These are phyloP conservation scores for Stegana nigrithorax DNA, from an alignment of 2,888 invertebrate genomes.

Conservation along the genomic window DNA sequence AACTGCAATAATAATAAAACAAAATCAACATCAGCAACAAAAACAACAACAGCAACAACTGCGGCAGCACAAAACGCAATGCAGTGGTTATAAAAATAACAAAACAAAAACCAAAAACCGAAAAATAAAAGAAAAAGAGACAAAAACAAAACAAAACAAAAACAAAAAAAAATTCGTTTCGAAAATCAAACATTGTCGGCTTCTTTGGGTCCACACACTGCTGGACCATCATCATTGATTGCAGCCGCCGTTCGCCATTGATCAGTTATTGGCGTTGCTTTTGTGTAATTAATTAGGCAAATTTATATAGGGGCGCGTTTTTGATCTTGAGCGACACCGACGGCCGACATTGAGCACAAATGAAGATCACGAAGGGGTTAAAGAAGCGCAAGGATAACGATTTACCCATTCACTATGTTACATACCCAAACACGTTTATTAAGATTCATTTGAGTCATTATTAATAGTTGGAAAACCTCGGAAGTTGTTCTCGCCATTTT, in stretches of 20 bases:
- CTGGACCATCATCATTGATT: slow-evolving; percentile 21
- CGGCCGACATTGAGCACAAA: too few relatives aligned
- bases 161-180: slow-evolving; percentile 32
- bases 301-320: slow-evolving; percentile 32
- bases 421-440: too few relatives aligned
- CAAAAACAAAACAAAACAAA: not conserved
- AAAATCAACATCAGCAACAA: slow-evolving; percentile 51
- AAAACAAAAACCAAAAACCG: slow-evolving; percentile 29
- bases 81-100: too few relatives aligned
- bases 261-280: slow-evolving; percentile 44
- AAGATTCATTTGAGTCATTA: too few relatives aligned
- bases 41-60: slow-evolving; percentile 27
- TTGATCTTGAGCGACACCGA: slow-evolving; percentile 17
- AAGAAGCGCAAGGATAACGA: too few relatives aligned
- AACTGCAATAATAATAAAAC: slow-evolving; percentile 48
- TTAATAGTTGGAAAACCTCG: too few relatives aligned
- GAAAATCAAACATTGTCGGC: slow-evolving; percentile 50
- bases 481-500: too few relatives aligned
- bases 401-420: too few relatives aligned
- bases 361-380: too few relatives aligned
- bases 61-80: too few relatives aligned
- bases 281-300: slow-evolving; percentile 56
- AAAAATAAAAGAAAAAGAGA: not conserved
- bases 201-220: slow-evolving; percentile 11
- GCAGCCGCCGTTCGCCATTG: slow-evolving; percentile 40